phyloP scores from a whole-genome alignment of 2,888 invertebrate species.

The Sussaba pulchella region DNA sequence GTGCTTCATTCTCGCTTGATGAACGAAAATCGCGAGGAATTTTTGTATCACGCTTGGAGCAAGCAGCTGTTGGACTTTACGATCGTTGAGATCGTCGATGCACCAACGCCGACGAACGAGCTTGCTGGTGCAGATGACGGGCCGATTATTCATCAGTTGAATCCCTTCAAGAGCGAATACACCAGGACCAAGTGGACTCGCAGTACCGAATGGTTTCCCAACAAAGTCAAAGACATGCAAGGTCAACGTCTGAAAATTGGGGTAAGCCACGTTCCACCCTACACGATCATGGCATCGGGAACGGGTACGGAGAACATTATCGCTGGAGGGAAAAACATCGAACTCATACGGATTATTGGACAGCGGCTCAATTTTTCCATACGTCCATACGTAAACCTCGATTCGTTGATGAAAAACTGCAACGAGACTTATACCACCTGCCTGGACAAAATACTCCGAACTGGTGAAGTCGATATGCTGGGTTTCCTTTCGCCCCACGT shows the following conservation, averaged over 20 bases:
- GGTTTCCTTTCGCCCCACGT: neutral
- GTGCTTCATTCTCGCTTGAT: constrained; percentile 25
- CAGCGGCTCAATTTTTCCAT: constrained; percentile 66
- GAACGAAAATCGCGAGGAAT: constrained; percentile 40
- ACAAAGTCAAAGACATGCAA: constrained; percentile 66
- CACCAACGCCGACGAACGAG: neutral
- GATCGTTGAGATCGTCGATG: constrained; percentile 56
- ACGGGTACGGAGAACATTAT: neutral
- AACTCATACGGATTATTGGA: constrained; percentile 18
- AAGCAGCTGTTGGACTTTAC: constrained; percentile 59
- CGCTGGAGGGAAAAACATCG: constrained; percentile 34
- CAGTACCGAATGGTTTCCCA: constrained; percentile 59
- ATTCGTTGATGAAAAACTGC: neutral
- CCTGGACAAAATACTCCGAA: constrained; percentile 6
- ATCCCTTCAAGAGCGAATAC: constrained; percentile 65
- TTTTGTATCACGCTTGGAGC: constrained; percentile 61
- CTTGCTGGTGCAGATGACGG: neutral
- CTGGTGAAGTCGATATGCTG: constrained; percentile 46
- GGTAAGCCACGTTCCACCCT: constrained; percentile 16
- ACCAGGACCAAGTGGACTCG: constrained; percentile 37
- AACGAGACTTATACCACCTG: neutral
- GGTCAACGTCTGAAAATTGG: constrained; percentile 64
- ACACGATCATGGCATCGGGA: constrained; percentile 14
- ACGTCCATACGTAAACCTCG: neutral
- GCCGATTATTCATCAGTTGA: constrained; percentile 63